A percentile compares a stretch with the other conserved stretches of the same genome.
Conservation (phyloP, 1,140 invertebrate genomes). For the Pogonomyrmex californicus region DNA sequence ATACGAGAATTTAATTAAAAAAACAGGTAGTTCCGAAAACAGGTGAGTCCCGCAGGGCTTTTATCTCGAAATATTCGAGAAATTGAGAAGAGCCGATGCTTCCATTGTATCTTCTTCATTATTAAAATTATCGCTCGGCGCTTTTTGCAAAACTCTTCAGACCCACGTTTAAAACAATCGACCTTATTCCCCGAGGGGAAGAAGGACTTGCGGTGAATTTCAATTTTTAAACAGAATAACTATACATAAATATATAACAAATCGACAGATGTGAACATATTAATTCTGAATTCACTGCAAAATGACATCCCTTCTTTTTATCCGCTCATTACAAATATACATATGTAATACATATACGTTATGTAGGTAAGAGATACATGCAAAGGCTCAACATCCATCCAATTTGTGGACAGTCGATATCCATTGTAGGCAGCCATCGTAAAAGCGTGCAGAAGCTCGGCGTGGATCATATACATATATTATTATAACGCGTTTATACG, state of each 20-base stretch:
- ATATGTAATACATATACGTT: constrained; percentile 19
- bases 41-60: constrained; percentile 11
- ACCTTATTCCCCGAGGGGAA: not conserved
- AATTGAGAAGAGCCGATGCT: constrained; percentile 5
- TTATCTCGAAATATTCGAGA: constrained; percentile 23
- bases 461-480: constrained; percentile 74
- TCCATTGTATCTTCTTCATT: constrained; percentile 7
- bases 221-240: not conserved
- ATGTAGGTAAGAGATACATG: constrained; percentile 53
- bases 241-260: too few species aligned
- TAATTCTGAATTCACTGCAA: not conserved
- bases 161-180: constrained; percentile 11
- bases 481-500: constrained; percentile 2
- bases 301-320: not conserved
- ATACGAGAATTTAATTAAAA: constrained; percentile 59
- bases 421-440: constrained; percentile 77
- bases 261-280: not conserved
- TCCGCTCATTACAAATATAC: not conserved
- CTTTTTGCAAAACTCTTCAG: constrained; percentile 15
- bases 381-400: constrained; percentile 70
- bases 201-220: not conserved
- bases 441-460: constrained; percentile 84
- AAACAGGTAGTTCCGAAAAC: constrained; percentile 41
- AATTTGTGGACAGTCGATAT: constrained; percentile 57
- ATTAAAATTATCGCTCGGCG: constrained; percentile 23